These are phyloP conservation scores for Henricia sp. DNA, from an alignment of 53 echinoderm and acorn worm genomes.

Conservation along the genomic window DNA sequence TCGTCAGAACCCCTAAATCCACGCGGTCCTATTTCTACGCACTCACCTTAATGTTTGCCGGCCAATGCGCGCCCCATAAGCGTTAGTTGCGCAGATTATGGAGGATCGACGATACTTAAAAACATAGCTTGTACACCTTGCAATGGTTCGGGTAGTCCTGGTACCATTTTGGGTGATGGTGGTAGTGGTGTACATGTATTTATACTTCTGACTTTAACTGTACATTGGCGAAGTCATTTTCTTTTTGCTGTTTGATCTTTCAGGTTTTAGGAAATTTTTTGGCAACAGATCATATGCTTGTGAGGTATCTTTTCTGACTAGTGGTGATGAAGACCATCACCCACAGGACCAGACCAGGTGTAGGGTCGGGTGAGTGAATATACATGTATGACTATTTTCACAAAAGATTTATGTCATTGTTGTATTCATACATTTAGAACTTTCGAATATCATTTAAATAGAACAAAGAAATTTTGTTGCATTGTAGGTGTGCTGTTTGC, in stretches of 20 bases:
- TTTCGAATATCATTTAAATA: background rate
- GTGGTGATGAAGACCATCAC: conserved; percentile 79
- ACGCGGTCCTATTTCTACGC: too few species aligned
- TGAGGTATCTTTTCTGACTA: conserved; percentile 80
- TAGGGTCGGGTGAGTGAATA: conserved; percentile 75
- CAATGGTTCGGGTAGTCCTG: too few species aligned
- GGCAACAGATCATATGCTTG: conserved; percentile 79
- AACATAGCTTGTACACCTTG: too few species aligned
- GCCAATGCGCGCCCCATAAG: too few species aligned
- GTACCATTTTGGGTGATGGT: too few species aligned
- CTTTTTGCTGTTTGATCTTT: background rate
- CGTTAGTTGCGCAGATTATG: too few species aligned
- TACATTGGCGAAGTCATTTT: too few species aligned
- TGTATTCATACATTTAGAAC: background rate
- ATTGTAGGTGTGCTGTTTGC: conserved; percentile 80
- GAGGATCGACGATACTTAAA: too few species aligned
- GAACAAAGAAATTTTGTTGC: background rate
- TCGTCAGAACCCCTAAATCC: too few species aligned
- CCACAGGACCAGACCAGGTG: conserved; percentile 85
- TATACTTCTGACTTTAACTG: too few species aligned
- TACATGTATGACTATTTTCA: background rate
- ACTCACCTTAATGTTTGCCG: too few species aligned
- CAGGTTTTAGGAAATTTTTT: conserved; percentile 86
- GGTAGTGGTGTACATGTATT: too few species aligned
- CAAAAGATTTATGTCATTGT: background rate